Percentiles rank a stretch among this genome's conserved stretches.
Conservation (phyloP, 1,140 invertebrate species). For the Xylocopa sonorina region DNA sequence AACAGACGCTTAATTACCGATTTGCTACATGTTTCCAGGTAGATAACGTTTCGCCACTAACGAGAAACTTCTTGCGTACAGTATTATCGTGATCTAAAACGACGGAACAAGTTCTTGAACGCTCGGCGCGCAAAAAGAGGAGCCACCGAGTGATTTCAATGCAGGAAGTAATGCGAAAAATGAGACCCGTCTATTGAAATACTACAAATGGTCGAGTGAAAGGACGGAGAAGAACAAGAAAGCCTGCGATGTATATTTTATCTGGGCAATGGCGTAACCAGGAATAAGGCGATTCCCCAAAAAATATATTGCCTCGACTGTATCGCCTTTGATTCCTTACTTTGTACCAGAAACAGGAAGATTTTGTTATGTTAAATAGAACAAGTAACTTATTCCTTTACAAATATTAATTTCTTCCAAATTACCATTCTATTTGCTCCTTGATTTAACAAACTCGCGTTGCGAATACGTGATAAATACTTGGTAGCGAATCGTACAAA, state of each 20-base stretch:
- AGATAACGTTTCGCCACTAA: not conserved
- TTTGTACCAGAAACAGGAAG: not conserved
- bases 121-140: conserved; percentile 1
- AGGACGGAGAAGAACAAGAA: conserved; percentile 41
- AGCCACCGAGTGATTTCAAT: conserved; percentile 12
- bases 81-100: not conserved
- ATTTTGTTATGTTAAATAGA: not conserved
- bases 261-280: conserved; percentile 14
- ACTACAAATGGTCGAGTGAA: conserved; percentile 31
- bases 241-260: conserved; percentile 31
- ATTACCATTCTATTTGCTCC: no score
- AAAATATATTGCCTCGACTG: not conserved
- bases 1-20: not conserved
- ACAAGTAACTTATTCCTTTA: no score
- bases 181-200: conserved; percentile 22
- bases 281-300: not conserved
- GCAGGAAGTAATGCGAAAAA: conserved; percentile 20
- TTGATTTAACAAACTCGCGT: no score
- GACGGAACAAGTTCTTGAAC: conserved; percentile 8
- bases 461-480: no score
- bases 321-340: not conserved
- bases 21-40: not conserved
- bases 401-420: no score
- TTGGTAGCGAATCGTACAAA: no score
- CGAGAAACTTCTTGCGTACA: not conserved